Percentiles rank a stretch among this genome's conserved stretches.
Conservation (phyloP, 2,888 invertebrate genomes). For the Oscheius onirici region DNA sequence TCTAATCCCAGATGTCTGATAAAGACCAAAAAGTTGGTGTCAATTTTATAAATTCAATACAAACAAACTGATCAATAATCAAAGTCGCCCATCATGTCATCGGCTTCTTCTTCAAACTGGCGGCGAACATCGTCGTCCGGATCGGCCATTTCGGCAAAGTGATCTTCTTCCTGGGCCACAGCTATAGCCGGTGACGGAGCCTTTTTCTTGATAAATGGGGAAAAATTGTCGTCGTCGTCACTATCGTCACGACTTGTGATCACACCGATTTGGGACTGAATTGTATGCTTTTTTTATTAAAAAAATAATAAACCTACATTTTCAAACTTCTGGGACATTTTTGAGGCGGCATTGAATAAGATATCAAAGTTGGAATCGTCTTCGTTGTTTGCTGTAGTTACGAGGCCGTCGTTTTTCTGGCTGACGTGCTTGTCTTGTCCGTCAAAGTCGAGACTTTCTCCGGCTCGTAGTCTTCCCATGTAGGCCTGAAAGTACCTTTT, state of each 20-base stretch:
- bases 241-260: constrained; percentile 25
- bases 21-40: too few species aligned
- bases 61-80: constrained; percentile 26
- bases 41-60: too few species aligned
- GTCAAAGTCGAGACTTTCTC: constrained; percentile 36
- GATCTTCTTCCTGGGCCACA: background rate
- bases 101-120: constrained; percentile 33
- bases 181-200: background rate
- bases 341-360: too few species aligned
- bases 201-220: background rate
- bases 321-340: background rate
- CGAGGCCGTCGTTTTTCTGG: constrained; percentile 7
- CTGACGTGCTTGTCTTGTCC: constrained; percentile 37
- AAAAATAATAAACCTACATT: background rate
- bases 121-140: constrained; percentile 35
- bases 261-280: constrained; percentile 15
- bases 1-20: too few species aligned
- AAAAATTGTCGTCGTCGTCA: constrained; percentile 6
- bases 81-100: constrained; percentile 44
- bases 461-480: constrained; percentile 37
- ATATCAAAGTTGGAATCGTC: background rate
- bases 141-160: background rate
- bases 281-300: background rate
- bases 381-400: constrained; percentile 33
- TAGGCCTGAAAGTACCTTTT: constrained; percentile 40